Evolutionary conservation across 2,888 invertebrate species (phyloP).

Genomic region (Agonopterix heracliana): DNA sequence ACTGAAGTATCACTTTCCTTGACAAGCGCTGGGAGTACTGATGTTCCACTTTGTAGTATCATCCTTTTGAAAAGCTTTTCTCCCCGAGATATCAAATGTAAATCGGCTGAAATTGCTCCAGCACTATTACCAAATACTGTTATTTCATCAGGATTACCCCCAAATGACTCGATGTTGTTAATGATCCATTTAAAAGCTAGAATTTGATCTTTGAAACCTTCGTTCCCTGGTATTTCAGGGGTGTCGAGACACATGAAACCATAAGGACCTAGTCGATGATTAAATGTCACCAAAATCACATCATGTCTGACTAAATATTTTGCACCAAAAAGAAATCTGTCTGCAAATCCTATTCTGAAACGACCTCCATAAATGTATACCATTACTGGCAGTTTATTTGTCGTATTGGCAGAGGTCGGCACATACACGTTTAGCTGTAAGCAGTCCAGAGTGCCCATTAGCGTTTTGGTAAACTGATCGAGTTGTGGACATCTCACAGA

Average conservation of each 20-base stretch:
- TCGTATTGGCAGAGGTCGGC: constrained; percentile 26
- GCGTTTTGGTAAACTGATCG: constrained; percentile 17
- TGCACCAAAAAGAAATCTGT: constrained; percentile 28
- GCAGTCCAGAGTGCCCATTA: constrained; percentile 35
- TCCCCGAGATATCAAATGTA: constrained; percentile 33
- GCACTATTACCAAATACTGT: constrained; percentile 44
- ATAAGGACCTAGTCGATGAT: constrained; percentile 43
- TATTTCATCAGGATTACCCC: constrained; percentile 39
- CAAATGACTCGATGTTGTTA: constrained; percentile 42
- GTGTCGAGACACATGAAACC: constrained; percentile 49
- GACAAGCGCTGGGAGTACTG: constrained; percentile 24
- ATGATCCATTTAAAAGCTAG: constrained; percentile 44
- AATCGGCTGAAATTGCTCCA: constrained; percentile 38
- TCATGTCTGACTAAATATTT: constrained; percentile 38
- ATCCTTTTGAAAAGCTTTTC: constrained; percentile 34
- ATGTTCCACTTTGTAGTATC: constrained; percentile 42
- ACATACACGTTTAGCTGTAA: constrained; percentile 40
- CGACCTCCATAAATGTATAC: constrained; percentile 43
- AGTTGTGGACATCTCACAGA: constrained; percentile 42
- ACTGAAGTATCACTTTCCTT: constrained; percentile 25
- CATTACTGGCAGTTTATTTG: constrained; percentile 38
- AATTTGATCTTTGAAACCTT: constrained; percentile 48
- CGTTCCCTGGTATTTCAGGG: constrained; percentile 43
- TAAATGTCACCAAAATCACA: constrained; percentile 40
- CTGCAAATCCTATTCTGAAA: constrained; percentile 26